These are phyloP conservation scores for Punctoribates punctum DNA, from an alignment of 2,888 invertebrate species.

Conservation along the genomic window DNA sequence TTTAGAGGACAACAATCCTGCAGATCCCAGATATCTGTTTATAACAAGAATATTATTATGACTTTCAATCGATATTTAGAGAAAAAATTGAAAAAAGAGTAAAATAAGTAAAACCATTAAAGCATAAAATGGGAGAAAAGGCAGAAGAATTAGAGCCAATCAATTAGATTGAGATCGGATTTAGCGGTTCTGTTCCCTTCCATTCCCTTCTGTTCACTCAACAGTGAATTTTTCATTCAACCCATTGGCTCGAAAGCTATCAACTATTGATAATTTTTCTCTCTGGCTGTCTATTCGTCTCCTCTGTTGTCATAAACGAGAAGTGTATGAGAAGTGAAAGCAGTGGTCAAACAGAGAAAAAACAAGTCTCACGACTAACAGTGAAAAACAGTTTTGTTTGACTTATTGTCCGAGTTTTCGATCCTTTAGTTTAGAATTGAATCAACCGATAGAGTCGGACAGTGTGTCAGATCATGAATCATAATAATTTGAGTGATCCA, in stretches of 20 bases:
- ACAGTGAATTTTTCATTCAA: neutral
- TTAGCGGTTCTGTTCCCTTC: no score
- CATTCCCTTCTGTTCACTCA: neutral
- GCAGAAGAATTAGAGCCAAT: neutral
- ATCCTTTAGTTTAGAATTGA: neutral
- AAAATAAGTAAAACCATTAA: neutral
- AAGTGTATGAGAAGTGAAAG: neutral
- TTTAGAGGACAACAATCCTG: no score
- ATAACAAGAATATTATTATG: neutral
- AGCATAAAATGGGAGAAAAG: neutral
- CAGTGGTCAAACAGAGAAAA: neutral
- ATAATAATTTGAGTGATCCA: conserved; percentile 2
- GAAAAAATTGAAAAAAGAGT: neutral
- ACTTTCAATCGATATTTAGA: no score
- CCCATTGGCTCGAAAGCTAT: neutral
- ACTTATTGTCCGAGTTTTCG: neutral
- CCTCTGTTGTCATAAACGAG: no score
- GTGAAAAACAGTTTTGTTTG: neutral
- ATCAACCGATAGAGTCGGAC: neutral
- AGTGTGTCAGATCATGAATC: conserved; percentile 5
- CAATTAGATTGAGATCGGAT: conserved; percentile 15
- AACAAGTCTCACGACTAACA: no score
- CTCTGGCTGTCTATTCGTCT: no score
- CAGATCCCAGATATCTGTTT: neutral
- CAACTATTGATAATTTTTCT: neutral